Percentiles rank a stretch among this genome's conserved stretches.
Conservation (phyloP, 2,797 vertebrate species). For the Anniella stebbinsi region DNA sequence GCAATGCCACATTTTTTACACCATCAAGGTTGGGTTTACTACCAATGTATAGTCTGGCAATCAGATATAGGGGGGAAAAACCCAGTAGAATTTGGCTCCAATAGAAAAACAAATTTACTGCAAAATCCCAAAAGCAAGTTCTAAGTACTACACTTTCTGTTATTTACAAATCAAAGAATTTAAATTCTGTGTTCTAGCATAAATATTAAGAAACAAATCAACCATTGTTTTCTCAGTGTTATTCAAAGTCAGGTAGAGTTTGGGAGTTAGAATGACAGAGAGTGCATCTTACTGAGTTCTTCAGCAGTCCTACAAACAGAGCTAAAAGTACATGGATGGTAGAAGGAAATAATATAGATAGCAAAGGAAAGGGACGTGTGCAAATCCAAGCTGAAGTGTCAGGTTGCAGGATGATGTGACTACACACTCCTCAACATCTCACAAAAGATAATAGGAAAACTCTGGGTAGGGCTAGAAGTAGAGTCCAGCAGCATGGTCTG, state of each 20-base stretch:
- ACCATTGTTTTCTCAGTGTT: background rate
- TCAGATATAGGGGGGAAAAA: constrained; percentile 35
- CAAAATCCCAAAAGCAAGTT: background rate
- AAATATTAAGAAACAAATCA: background rate
- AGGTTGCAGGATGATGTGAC: background rate
- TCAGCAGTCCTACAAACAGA: background rate
- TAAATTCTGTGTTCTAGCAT: background rate
- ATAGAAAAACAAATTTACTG: background rate
- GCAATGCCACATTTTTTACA: accelerated
- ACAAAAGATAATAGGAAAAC: background rate
- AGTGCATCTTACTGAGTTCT: background rate
- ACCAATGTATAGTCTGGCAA: background rate
- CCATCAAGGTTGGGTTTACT: background rate
- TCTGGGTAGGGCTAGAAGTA: background rate
- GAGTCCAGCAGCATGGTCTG: background rate
- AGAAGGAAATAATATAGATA: background rate
- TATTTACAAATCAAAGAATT: background rate
- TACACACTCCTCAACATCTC: background rate
- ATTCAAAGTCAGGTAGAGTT: background rate
- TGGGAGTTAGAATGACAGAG: background rate
- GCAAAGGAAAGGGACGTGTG: background rate
- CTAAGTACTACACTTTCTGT: background rate
- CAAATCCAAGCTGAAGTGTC: background rate
- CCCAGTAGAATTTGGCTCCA: background rate
- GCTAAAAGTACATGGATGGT: background rate